These are phyloP conservation scores for Saimiri boliviensis DNA, from an alignment of 2,113 vertebrate species.

Conservation along the genomic window DNA sequence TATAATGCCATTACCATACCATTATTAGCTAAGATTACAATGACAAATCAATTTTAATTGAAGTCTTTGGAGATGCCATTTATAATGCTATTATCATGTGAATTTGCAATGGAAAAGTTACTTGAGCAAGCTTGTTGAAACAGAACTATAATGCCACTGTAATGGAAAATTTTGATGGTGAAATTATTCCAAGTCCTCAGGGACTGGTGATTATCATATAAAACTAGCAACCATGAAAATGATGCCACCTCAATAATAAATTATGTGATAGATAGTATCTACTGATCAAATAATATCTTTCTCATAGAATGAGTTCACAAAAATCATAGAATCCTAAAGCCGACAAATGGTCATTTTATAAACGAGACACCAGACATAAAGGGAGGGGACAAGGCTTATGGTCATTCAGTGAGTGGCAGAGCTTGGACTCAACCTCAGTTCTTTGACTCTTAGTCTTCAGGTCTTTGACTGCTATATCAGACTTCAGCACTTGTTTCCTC, in stretches of 20 bases:
- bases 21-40: conserved; percentile 74
- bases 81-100: conserved; percentile 58
- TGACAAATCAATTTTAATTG: conserved; percentile 78
- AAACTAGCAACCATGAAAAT: conserved; percentile 64
- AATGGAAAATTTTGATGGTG: conserved; percentile 76
- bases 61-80: conserved; percentile 69
- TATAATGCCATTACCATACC: conserved; percentile 77
- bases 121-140: conserved; percentile 77
- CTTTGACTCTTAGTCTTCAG: not conserved
- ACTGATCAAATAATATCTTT: conserved; percentile 62
- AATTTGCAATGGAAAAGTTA: conserved; percentile 74
- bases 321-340: conserved; percentile 27
- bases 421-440: not conserved
- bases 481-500: not conserved
- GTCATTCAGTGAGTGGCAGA: not conserved
- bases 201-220: conserved; percentile 71
- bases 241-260: conserved; percentile 37
- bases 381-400: not conserved
- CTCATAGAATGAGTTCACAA: conserved; percentile 7
- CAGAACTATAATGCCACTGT: conserved; percentile 61
- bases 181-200: conserved; percentile 70
- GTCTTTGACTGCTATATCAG: not conserved
- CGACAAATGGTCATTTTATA: not conserved
- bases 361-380: not conserved
- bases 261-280: conserved; percentile 59